These are phyloP conservation scores for Odontomachus brunneus DNA, from an alignment of 1,140 invertebrate genomes.

Conservation along the genomic window DNA sequence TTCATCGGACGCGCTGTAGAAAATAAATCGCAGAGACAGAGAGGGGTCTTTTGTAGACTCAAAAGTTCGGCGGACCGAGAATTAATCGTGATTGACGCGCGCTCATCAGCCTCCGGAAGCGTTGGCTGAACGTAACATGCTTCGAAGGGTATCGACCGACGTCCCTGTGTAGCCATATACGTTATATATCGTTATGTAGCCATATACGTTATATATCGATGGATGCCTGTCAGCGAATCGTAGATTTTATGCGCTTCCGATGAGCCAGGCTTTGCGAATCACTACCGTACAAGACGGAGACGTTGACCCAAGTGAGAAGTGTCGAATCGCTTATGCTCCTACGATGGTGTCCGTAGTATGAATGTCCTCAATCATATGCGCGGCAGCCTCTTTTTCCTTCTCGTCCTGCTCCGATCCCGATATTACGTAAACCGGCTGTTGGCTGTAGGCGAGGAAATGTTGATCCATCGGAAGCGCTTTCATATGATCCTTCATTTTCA, in stretches of 20 bases:
- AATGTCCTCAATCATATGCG: constrained; percentile 36
- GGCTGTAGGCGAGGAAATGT: constrained; percentile 81
- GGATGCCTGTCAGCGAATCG: neutral
- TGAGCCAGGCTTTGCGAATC: constrained; percentile 23
- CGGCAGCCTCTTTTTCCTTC: constrained; percentile 64
- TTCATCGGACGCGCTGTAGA: no score
- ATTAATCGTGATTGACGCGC: no score
- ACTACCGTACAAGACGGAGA: constrained; percentile 21
- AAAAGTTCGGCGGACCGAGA: no score
- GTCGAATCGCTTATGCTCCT: constrained; percentile 34
- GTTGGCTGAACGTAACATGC: no score
- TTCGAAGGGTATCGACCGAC: constrained; percentile 11
- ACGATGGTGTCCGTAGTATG: constrained; percentile 53
- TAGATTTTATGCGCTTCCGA: no score
- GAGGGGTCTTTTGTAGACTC: no score
- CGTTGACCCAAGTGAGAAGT: constrained; percentile 17
- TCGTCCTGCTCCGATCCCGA: constrained; percentile 82
- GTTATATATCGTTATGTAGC: neutral
- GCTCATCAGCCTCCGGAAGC: no score
- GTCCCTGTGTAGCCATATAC: neutral
- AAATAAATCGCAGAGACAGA: no score
- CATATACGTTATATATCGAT: neutral
- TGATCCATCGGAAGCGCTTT: constrained; percentile 77
- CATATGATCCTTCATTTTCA: constrained; percentile 79
- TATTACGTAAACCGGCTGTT: constrained; percentile 83